A percentile compares a stretch with the other conserved stretches of the same genome.
phyloP scores from a whole-genome alignment of 2,113 vertebrate species.

The Takifugu flavidus region DNA sequence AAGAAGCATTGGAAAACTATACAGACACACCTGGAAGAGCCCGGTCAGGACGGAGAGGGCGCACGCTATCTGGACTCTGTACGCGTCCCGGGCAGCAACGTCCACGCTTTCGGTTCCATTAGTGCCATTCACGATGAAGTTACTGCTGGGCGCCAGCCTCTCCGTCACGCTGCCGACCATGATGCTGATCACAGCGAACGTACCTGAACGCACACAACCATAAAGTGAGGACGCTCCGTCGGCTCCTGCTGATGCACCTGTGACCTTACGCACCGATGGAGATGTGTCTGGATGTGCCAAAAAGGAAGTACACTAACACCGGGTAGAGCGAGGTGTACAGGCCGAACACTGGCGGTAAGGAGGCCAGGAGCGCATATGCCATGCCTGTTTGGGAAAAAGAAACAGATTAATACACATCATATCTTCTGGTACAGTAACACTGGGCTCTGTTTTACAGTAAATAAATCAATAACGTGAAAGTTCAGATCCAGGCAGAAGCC shows the following conservation, averaged over 20 bases:
- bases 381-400: constrained; percentile 73
- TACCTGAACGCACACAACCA: constrained; percentile 72
- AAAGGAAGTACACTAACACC: constrained; percentile 87
- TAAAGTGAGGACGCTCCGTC: neutral
- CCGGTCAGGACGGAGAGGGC: constrained; percentile 80
- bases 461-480: too few species aligned
- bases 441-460: too few species aligned
- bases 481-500: too few species aligned
- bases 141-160: constrained; percentile 71
- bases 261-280: constrained; percentile 82
- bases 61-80: constrained; percentile 80
- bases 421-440: too few species aligned
- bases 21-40: constrained; percentile 82
- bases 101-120: constrained; percentile 53
- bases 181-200: constrained; percentile 90
- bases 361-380: constrained; percentile 90
- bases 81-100: constrained; percentile 37
- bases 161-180: constrained; percentile 89
- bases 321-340: constrained; percentile 92
- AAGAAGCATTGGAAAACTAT: neutral
- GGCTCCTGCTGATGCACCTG: neutral
- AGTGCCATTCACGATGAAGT: constrained; percentile 71
- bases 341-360: constrained; percentile 83
- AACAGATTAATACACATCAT: neutral
- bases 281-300: constrained; percentile 91